Evolutionary conservation across 64 coral and sea anemone species (phyloP), one percentile per base, ranked within the genome.

Genomic region (Porites lutea): DNA sequence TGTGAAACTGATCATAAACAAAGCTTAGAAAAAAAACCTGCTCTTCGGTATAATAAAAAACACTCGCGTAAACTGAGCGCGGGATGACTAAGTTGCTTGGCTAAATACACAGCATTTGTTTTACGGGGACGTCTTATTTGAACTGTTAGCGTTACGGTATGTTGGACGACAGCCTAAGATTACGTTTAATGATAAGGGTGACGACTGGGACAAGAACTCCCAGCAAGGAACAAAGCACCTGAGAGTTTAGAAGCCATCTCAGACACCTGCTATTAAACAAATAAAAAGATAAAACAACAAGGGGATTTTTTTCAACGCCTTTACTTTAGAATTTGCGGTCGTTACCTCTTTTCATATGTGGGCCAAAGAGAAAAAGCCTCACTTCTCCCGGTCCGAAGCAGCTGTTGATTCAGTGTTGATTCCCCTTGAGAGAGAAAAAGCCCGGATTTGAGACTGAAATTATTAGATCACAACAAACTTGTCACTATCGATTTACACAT

Each of bases 1-100:
- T 84, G 81, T 68, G 19, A 84, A 8, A 6, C n/a, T 52, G 63
- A 65, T 19, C 81, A 12, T n/a, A 84, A 69, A 84, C 81, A 84
- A 84, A 84, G 63, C 61, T 8, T 6, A 6, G 19, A 51, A 4
- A 51, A 84, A n/a, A 4, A 16, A 9, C 12, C 48, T 50, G 52
- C 15, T 45, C 48, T 68, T 37, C 27, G 27, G 27, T 37, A 37
- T 37, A 37, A 37, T 37, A 37, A 37, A 37, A 37, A 37, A 37
- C 27, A 37, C 27, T 37, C 27, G 27, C 27, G 0, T 37, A 37
- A 37, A 37, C 27, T 37, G 27, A 37, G 27, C 27, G 1, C 27
- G 27, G 27, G 27, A 37, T 37, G 27, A 37, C 27, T 37, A 37
- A 1, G 27, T 37, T 37, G 27, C 27, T 37, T 37, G 27, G 27